Conservation (phyloP, 1,140 invertebrate genomes). For the Ditylenchus dipsaci region DNA sequence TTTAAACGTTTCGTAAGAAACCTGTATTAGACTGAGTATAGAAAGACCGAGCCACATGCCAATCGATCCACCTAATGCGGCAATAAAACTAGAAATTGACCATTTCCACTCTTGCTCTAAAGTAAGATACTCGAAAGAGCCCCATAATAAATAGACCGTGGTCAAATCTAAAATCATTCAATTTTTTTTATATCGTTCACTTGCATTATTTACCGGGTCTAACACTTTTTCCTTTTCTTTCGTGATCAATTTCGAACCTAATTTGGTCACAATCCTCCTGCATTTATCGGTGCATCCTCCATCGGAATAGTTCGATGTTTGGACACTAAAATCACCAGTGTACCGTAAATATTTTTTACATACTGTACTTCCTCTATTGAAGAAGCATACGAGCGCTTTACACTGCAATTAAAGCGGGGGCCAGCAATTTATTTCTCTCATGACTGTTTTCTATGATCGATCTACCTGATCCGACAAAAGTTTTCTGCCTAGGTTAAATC, state of each 20-base stretch:
- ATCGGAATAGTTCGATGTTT: constrained; percentile 49
- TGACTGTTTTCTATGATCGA: no score
- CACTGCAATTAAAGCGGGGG: no score
- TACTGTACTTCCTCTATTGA: no score
- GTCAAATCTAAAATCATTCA: constrained; percentile 40
- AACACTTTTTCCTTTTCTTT: constrained; percentile 46
- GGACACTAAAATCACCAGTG: constrained; percentile 33
- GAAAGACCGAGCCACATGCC: constrained; percentile 48
- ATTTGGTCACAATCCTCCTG: constrained; percentile 52
- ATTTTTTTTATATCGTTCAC: not conserved
- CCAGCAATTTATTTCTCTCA: no score
- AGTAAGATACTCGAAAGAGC: constrained; percentile 53
- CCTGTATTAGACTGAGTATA: constrained; percentile 49
- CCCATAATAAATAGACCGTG: constrained; percentile 50
- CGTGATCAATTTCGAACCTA: constrained; percentile 48
- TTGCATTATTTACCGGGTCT: constrained; percentile 34
- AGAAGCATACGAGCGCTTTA: no score
- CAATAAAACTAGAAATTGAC: constrained; percentile 40
- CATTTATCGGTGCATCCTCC: constrained; percentile 48
- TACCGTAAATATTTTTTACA: no score
- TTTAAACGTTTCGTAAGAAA: not conserved
- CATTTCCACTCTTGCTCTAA: constrained; percentile 53
- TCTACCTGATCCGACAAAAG: no score
- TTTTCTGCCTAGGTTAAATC: no score
- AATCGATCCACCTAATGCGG: constrained; percentile 44